A percentile compares a stretch with the other conserved stretches of the same genome.
phyloP scores from a whole-genome alignment of 2,113 vertebrate genomes.

The Lepisosteus osseus region DNA sequence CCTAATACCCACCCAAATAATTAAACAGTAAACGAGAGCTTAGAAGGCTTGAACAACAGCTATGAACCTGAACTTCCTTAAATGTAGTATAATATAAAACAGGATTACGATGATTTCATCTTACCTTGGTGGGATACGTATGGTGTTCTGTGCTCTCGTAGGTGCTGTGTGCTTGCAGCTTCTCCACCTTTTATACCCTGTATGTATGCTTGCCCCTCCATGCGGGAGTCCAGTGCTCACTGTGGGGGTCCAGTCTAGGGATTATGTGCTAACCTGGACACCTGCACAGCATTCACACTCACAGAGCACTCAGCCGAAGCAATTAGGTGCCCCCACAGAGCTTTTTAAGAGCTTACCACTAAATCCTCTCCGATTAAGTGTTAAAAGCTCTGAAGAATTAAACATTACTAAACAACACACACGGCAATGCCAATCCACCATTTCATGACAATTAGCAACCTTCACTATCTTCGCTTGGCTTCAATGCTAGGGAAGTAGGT shows the following conservation, averaged over 20 bases:
- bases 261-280: background rate
- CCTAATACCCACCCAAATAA: background rate
- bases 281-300: background rate
- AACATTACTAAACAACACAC: no score
- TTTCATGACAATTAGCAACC: no score
- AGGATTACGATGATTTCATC: background rate
- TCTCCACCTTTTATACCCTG: conserved; percentile 4
- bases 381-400: no score
- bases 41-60: background rate
- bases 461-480: no score
- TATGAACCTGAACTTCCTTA: no score
- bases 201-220: no score
- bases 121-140: background rate
- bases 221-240: background rate
- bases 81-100: no score
- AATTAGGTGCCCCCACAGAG: background rate
- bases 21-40: background rate
- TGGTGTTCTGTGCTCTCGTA: background rate
- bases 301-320: background rate
- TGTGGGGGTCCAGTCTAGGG: background rate
- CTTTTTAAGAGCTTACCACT: conserved; percentile 6
- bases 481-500: no score
- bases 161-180: background rate
- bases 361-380: background rate
- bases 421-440: no score